Evolutionary conservation across 1,140 invertebrate species (phyloP).

Genomic region (Zaprionus nigranus): DNA sequence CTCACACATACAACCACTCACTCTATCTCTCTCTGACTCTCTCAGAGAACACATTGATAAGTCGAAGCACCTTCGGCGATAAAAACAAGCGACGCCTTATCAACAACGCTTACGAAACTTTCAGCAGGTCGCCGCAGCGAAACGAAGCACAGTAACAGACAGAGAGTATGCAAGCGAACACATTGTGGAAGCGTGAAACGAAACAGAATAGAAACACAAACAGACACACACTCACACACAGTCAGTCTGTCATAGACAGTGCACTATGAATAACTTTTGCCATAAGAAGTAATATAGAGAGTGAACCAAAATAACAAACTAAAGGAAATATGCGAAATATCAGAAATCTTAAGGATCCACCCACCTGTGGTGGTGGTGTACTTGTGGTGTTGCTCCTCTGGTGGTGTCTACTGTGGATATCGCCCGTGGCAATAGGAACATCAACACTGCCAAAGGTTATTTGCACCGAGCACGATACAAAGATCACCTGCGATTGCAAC

Average conservation of each 20-base stretch:
- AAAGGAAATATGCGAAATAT: constrained; percentile 66
- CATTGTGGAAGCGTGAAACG: constrained; percentile 36
- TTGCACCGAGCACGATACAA: constrained; percentile 73
- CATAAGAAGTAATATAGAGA: constrained; percentile 16
- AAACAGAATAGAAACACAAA: constrained; percentile 28
- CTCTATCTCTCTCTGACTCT: neutral
- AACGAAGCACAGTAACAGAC: constrained; percentile 18
- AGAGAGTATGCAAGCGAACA: constrained; percentile 10
- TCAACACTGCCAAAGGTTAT: constrained; percentile 56
- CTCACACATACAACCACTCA: constrained; percentile 11
- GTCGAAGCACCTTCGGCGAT: constrained; percentile 44
- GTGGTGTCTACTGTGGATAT: constrained; percentile 14
- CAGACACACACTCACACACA: constrained; percentile 6
- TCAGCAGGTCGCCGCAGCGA: constrained; percentile 29
- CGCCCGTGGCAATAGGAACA: neutral
- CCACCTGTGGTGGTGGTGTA: constrained; percentile 34
- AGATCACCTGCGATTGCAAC: constrained; percentile 77
- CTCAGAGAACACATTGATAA: constrained; percentile 27
- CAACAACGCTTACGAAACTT: constrained; percentile 29
- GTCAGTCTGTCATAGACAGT: constrained; percentile 2
- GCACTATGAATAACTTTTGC: constrained; percentile 48
- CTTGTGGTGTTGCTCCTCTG: constrained; percentile 8
- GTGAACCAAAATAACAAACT: constrained; percentile 1
- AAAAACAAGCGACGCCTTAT: constrained; percentile 35
- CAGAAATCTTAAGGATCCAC: constrained; percentile 70